Conservation (phyloP, 2,888 invertebrate genomes). For the Dendrolimus houi region DNA sequence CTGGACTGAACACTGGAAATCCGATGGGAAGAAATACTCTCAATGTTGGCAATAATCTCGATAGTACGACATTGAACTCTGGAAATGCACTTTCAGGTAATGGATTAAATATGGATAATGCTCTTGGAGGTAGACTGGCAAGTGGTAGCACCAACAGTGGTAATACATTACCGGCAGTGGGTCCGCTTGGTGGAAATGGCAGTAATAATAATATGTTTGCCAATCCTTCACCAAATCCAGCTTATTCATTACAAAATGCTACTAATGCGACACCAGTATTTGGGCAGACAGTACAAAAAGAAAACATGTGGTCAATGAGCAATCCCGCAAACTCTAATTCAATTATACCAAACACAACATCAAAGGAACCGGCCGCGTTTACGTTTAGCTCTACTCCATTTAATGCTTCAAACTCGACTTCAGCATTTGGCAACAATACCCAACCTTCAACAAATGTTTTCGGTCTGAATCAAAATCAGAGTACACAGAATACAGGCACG, state of each 20-base stretch:
- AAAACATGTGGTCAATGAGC: conserved; percentile 38
- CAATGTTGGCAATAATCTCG: conserved; percentile 14
- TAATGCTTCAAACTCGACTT: conserved; percentile 20
- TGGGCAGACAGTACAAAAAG: conserved; percentile 31
- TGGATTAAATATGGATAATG: conserved; percentile 5
- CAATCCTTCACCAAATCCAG: background rate
- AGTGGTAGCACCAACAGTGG: conserved; percentile 5
- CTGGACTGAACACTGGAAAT: background rate
- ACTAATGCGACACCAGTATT: conserved; percentile 19
- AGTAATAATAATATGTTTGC: background rate
- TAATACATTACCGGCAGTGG: conserved; percentile 11
- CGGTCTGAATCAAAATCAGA: conserved; percentile 29
- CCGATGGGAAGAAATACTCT: conserved; percentile 6
- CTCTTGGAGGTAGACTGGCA: conserved; percentile 4
- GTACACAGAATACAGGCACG: conserved; percentile 11
- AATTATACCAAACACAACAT: conserved; percentile 29
- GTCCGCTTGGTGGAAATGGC: background rate
- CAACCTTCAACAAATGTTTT: conserved; percentile 34
- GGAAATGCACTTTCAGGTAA: conserved; percentile 10
- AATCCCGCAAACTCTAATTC: conserved; percentile 19
- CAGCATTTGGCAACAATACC: conserved; percentile 29
- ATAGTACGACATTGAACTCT: background rate
- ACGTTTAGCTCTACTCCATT: conserved; percentile 39
- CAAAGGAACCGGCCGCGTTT: conserved; percentile 37
- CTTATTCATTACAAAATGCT: background rate